phyloP scores from a whole-genome alignment of 2,113 vertebrate species.

The Phocoena phocoena region DNA sequence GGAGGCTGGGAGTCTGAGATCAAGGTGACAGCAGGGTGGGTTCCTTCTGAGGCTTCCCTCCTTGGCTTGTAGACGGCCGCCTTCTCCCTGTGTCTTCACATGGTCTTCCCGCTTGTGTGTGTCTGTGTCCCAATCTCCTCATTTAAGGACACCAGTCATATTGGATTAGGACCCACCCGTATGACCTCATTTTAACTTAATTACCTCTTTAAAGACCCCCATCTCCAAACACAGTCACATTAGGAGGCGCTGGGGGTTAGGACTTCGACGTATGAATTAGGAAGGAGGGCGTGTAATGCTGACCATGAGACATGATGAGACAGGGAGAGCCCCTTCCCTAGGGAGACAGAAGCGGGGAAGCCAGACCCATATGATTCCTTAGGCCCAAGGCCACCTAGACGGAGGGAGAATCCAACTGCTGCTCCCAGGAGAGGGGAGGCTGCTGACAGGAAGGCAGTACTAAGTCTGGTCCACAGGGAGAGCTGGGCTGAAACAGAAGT shows the following conservation, averaged over 20 bases:
- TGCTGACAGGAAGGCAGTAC: not conserved
- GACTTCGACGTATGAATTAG: not conserved
- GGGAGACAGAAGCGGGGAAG: not conserved
- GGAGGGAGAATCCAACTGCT: too few species aligned
- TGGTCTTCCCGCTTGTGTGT: not conserved
- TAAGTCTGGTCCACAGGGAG: rapidly evolving
- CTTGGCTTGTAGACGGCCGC: rapidly evolving
- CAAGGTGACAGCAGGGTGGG: rapidly evolving
- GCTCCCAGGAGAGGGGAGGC: not conserved
- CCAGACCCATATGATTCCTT: not conserved
- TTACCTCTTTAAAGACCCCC: not conserved
- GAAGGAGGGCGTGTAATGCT: too few species aligned
- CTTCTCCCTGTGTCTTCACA: not conserved
- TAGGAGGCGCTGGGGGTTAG: not conserved
- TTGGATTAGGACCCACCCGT: too few species aligned
- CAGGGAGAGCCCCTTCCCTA: not conserved
- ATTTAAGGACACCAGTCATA: not conserved
- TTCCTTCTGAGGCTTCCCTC: not conserved
- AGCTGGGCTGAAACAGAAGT: not conserved
- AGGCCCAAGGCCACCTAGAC: not conserved
- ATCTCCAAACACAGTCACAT: not conserved
- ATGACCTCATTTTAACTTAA: not conserved
- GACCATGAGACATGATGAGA: not conserved
- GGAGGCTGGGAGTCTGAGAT: not conserved
- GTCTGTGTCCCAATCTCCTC: not conserved